A percentile compares a stretch with the other conserved stretches of the same genome.
Evolutionary conservation across 2,113 vertebrate genomes (phyloP).

Genomic region (Lasiurus borealis): DNA sequence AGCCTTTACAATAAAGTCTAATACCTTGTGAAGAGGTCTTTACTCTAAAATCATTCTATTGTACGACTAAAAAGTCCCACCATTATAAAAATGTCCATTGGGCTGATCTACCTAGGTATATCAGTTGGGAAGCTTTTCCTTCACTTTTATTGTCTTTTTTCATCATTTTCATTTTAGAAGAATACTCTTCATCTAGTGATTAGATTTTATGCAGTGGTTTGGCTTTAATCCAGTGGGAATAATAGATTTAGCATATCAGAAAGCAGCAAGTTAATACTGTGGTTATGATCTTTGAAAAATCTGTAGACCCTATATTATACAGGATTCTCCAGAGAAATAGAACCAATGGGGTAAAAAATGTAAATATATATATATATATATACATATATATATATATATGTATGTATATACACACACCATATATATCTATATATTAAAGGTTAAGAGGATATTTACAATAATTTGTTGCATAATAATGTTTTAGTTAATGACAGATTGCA

Average conservation of each 20-base stretch:
- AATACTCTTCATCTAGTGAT: neutral
- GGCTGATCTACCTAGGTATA: neutral
- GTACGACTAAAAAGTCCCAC: neutral
- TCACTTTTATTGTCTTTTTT: neutral
- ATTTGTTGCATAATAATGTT: neutral
- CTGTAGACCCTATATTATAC: neutral
- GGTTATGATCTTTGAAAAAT: neutral
- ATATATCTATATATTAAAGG: no score
- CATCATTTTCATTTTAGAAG: neutral
- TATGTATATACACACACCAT: no score
- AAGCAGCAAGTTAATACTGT: neutral
- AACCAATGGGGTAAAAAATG: neutral
- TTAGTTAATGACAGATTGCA: neutral
- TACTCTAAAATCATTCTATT: neutral
- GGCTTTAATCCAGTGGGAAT: neutral
- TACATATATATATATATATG: no score
- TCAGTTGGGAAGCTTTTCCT: neutral
- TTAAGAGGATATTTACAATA: neutral
- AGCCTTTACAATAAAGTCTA: neutral
- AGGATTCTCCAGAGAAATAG: conserved; percentile 3
- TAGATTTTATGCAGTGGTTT: neutral
- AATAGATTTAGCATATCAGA: neutral
- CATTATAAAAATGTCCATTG: neutral
- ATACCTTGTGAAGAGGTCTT: neutral
- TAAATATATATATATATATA: neutral